phyloP scores from a whole-genome alignment of 2,888 invertebrate species.

The Cordilura impudica region DNA sequence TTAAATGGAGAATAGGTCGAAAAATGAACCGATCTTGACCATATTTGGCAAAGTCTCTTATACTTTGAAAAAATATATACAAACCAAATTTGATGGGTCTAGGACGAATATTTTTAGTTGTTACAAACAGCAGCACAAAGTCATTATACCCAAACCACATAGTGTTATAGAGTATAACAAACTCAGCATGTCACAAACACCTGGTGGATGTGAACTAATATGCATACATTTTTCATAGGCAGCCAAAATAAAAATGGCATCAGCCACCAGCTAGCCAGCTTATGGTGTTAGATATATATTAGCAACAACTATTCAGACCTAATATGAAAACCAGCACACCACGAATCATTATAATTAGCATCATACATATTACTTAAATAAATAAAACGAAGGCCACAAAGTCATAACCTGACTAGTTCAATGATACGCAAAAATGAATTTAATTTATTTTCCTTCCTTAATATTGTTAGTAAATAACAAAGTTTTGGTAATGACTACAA shows the following conservation, averaged over 20 bases:
- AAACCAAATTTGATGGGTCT: too few species aligned
- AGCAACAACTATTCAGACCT: background rate
- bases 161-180: too few species aligned
- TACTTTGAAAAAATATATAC: too few species aligned
- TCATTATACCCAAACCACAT: too few species aligned
- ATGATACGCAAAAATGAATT: constrained; percentile 19
- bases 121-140: too few species aligned
- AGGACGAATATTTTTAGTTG: too few species aligned
- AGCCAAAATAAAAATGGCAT: background rate
- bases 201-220: constrained; percentile 26
- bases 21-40: too few species aligned
- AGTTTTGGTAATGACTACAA: background rate
- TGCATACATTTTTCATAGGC: constrained; percentile 13
- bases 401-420: constrained; percentile 11
- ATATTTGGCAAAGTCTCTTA: too few species aligned
- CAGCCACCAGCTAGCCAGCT: background rate
- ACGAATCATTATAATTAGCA: background rate
- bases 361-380: background rate
- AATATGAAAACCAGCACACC: background rate
- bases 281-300: constrained; percentile 9
- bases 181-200: constrained; percentile 34
- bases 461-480: constrained; percentile 6
- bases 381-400: constrained; percentile 16
- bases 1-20: too few species aligned
- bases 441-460: background rate